Conservation (phyloP, 2,113 vertebrate genomes). For the Paraplagusia blochii region DNA sequence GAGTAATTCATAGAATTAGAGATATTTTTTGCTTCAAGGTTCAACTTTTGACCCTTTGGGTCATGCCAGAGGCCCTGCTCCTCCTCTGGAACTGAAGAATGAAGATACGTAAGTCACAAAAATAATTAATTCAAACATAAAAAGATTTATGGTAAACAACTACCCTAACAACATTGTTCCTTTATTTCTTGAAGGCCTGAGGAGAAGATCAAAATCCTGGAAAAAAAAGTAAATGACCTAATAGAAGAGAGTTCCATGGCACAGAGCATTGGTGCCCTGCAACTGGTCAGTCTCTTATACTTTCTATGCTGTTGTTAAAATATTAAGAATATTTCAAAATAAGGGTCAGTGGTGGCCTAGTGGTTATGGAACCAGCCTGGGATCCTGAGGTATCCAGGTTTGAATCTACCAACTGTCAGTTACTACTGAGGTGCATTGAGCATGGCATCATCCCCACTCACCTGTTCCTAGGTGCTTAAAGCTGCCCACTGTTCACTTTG, state of each 20-base stretch:
- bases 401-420: no score
- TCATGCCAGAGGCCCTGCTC: constrained; percentile 85
- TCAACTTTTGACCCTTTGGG: constrained; percentile 89
- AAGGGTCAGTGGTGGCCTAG: no score
- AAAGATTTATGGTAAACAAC: background rate
- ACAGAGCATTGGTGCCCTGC: constrained; percentile 83
- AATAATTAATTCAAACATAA: background rate
- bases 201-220: constrained; percentile 91
- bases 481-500: no score
- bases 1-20: background rate
- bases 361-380: no score
- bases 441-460: no score
- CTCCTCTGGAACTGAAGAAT: constrained; percentile 86
- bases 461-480: no score
- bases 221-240: constrained; percentile 93
- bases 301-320: background rate
- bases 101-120: constrained; percentile 85
- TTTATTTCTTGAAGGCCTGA: constrained; percentile 77
- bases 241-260: constrained; percentile 96
- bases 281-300: constrained; percentile 78
- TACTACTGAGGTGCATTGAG: no score
- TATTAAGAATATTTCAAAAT: no score
- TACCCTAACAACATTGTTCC: background rate
- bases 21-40: constrained; percentile 64
- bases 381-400: no score